These are phyloP conservation scores for Tyrannus savana DNA, from an alignment of 2,113 vertebrate genomes.

Conservation along the genomic window DNA sequence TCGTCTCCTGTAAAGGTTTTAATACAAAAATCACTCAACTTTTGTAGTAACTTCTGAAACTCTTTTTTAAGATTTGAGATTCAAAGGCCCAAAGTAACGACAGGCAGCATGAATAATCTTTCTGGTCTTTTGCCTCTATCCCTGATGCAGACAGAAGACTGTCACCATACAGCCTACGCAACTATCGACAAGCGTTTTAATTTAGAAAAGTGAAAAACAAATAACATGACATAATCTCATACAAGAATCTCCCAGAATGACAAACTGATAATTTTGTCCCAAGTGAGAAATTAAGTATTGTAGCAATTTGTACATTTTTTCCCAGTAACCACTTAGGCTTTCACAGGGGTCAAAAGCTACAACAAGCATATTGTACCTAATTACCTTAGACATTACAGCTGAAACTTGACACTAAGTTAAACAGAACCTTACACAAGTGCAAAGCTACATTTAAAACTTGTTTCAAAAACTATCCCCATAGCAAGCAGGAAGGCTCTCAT, in stretches of 20 bases:
- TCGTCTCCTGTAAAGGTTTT: neutral
- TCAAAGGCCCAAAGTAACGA: neutral
- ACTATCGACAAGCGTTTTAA: neutral
- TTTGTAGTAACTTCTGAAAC: neutral
- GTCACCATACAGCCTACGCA: neutral
- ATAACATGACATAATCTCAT: neutral
- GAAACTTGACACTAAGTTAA: neutral
- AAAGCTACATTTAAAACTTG: neutral
- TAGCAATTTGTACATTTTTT: neutral
- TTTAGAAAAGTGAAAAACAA: neutral
- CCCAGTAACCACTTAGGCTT: neutral
- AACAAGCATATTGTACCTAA: neutral
- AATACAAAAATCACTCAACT: neutral
- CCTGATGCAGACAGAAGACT: neutral
- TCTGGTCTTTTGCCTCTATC: neutral
- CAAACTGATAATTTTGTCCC: neutral
- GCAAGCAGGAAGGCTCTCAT: neutral
- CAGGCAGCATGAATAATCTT: neutral
- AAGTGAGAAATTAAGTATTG: neutral
- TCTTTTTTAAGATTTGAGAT: neutral
- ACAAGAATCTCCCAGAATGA: neutral
- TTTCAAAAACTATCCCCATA: neutral
- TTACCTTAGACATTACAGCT: fast-evolving
- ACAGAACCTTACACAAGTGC: neutral
- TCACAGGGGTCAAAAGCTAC: neutral